phyloP scores from a whole-genome alignment of 2,888 invertebrate species.

The Drosophila macrothrix region DNA sequence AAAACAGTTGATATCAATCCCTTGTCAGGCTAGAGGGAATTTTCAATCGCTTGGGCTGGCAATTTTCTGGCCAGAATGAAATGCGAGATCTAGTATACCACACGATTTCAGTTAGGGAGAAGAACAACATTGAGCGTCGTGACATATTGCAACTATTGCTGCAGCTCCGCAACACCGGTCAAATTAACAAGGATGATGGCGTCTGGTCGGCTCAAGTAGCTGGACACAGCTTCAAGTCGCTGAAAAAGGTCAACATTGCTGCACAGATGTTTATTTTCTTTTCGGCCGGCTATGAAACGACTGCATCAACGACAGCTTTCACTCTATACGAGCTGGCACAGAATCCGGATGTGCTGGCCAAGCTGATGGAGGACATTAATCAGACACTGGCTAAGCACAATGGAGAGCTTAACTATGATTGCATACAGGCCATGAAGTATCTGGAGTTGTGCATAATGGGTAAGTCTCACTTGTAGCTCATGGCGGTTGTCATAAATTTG shows the following conservation, averaged over 20 bases:
- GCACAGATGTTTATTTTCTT: slow-evolving; percentile 85
- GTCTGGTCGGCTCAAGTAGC: slow-evolving; percentile 71
- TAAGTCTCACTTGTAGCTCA: slow-evolving; percentile 39
- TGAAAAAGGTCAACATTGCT: slow-evolving; percentile 81
- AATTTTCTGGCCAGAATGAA: slow-evolving; percentile 71
- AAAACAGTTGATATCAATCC: background rate
- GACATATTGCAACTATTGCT: slow-evolving; percentile 85
- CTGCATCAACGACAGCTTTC: slow-evolving; percentile 84
- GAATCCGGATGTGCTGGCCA: slow-evolving; percentile 83
- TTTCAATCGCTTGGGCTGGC: slow-evolving; percentile 70
- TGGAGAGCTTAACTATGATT: slow-evolving; percentile 84
- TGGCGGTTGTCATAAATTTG: no score
- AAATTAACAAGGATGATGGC: slow-evolving; percentile 69
- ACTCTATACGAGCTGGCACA: slow-evolving; percentile 85
- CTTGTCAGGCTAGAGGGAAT: slow-evolving; percentile 73
- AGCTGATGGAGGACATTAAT: slow-evolving; percentile 84
- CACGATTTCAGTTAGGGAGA: slow-evolving; percentile 84
- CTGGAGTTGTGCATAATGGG: slow-evolving; percentile 85
- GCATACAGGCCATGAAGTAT: slow-evolving; percentile 85
- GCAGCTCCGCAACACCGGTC: slow-evolving; percentile 83
- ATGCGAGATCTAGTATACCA: slow-evolving; percentile 84
- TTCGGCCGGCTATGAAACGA: slow-evolving; percentile 86
- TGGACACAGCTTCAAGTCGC: slow-evolving; percentile 51
- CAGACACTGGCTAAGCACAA: slow-evolving; percentile 78
- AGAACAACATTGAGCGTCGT: slow-evolving; percentile 81